phyloP scores from a whole-genome alignment of 1,140 invertebrate genomes.

The Anthonomus grandis region DNA sequence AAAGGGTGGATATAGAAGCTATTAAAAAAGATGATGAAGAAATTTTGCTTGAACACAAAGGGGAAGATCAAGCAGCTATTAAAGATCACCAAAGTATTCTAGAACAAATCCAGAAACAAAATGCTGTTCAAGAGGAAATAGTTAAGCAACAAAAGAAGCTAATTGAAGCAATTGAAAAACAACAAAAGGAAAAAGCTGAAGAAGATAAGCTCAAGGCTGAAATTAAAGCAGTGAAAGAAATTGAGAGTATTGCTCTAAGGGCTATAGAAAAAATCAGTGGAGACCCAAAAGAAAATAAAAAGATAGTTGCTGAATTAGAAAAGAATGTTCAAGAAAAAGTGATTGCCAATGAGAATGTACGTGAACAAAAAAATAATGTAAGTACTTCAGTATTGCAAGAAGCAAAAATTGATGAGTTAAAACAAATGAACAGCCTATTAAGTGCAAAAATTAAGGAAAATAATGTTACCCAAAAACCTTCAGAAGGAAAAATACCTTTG shows the following conservation, averaged over 20 bases:
- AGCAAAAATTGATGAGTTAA: conserved; percentile 6
- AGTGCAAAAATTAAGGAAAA: conserved; percentile 17
- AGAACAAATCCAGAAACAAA: conserved; percentile 55
- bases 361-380: background rate
- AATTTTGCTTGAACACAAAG: conserved; percentile 45
- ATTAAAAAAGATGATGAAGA: conserved; percentile 57
- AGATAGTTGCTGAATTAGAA: conserved; percentile 28
- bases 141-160: conserved; percentile 52
- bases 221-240: conserved; percentile 39
- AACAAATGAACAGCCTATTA: conserved; percentile 14
- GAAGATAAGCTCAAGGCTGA: conserved; percentile 37
- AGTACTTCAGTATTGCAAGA: background rate
- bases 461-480: conserved; percentile 8
- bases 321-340: conserved; percentile 20
- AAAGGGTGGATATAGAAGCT: conserved; percentile 47
- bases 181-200: conserved; percentile 33
- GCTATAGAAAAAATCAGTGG: conserved; percentile 42
- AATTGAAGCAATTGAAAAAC: conserved; percentile 36
- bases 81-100: conserved; percentile 51
- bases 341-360: conserved; percentile 9
- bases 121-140: conserved; percentile 53
- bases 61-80: conserved; percentile 43
- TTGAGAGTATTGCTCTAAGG: conserved; percentile 39
- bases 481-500: background rate
- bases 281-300: conserved; percentile 23